phyloP scores from a whole-genome alignment of 1,140 invertebrate genomes.

The Protaetia brevitarsis region DNA sequence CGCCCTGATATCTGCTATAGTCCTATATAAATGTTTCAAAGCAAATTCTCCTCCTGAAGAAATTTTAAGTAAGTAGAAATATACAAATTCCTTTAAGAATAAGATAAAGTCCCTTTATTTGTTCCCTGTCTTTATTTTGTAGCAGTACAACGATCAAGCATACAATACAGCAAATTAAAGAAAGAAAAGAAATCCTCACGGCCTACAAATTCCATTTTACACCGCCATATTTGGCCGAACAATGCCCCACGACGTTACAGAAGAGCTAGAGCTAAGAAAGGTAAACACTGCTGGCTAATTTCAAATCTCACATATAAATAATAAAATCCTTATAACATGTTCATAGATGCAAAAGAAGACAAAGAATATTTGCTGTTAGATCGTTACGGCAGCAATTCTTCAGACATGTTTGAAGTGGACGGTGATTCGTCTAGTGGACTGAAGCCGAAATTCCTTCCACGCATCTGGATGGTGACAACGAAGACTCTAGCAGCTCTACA shows the following conservation, averaged over 20 bases:
- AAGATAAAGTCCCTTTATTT: too few species aligned
- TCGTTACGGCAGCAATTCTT: constrained; percentile 48
- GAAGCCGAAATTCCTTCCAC: constrained; percentile 47
- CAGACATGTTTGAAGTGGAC: constrained; percentile 32
- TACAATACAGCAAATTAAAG: constrained; percentile 31
- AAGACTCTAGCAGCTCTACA: constrained; percentile 51
- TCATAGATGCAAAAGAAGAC: constrained; percentile 25
- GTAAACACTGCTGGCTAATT: not conserved
- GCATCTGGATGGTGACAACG: constrained; percentile 48
- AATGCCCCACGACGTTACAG: not conserved
- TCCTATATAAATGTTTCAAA: not conserved
- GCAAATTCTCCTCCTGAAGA: not conserved
- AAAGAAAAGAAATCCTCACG: constrained; percentile 22
- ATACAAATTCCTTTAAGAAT: too few species aligned
- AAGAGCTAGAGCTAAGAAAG: constrained; percentile 6
- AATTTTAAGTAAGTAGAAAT: constrained; percentile 10
- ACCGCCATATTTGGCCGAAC: not conserved
- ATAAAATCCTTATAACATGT: not conserved
- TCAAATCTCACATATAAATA: not conserved
- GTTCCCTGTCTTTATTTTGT: too few species aligned
- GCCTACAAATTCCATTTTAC: constrained; percentile 6
- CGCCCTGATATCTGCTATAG: constrained; percentile 24
- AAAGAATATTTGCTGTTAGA: constrained; percentile 54
- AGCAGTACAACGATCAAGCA: constrained; percentile 25
- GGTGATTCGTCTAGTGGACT: constrained; percentile 43